phyloP scores from a whole-genome alignment of 2,888 invertebrate species.

The Polymixis lichenea region DNA sequence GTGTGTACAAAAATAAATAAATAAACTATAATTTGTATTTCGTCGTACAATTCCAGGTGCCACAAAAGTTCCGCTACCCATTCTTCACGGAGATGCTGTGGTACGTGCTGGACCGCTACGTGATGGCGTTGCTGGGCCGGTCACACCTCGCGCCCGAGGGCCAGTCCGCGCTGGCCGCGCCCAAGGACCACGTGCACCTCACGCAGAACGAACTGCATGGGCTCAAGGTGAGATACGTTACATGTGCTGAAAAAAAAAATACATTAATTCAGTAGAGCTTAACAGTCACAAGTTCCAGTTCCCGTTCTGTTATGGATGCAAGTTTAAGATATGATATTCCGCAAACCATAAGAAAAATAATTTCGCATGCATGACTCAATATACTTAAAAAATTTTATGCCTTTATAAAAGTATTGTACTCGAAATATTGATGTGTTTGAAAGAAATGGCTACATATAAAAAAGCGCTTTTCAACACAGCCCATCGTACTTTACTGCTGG shows the following conservation, averaged over 20 bases:
- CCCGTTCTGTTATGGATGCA: not conserved
- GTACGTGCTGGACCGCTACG: slow-evolving; percentile 98
- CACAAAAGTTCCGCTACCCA: slow-evolving; percentile 99
- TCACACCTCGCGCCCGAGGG: slow-evolving; percentile 92
- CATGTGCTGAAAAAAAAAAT: not conserved
- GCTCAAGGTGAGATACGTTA: slow-evolving; percentile 90
- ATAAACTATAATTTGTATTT: not conserved
- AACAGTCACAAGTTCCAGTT: not conserved
- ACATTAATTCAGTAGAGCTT: not conserved
- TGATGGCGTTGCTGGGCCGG: slow-evolving; percentile 95
- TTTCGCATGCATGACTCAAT: not conserved
- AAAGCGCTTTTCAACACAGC: not conserved
- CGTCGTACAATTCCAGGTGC: slow-evolving; percentile 91
- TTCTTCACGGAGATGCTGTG: slow-evolving; percentile 99
- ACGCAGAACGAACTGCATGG: slow-evolving; percentile 95
- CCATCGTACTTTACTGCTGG: not conserved
- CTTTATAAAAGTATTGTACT: not conserved
- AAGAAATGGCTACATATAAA: not conserved
- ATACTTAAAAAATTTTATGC: not conserved
- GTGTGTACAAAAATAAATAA: too few species aligned
- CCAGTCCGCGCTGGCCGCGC: slow-evolving; percentile 73
- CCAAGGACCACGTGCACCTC: slow-evolving; percentile 93
- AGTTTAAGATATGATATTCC: not conserved
- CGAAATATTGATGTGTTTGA: not conserved
- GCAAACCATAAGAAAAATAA: not conserved